Percentiles rank a stretch among this genome's conserved stretches.
These are phyloP conservation scores for Botrylloides violaceus DNA, from an alignment of 23 tunicate genomes.

Conservation along the genomic window DNA sequence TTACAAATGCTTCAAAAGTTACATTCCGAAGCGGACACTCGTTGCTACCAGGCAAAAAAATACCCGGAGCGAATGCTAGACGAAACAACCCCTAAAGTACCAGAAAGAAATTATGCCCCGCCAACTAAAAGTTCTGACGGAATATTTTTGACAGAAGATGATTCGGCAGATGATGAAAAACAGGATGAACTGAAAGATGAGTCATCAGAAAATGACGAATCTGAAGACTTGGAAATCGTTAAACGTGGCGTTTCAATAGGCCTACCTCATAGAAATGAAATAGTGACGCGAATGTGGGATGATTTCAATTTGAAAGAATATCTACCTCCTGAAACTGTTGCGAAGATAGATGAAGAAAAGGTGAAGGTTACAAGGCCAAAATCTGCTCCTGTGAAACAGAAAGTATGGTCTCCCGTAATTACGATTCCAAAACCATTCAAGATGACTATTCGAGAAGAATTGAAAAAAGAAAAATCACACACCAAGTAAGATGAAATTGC, in stretches of 20 bases:
- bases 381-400: slow-evolving; percentile 44
- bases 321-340: not conserved
- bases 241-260: not conserved
- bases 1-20: slow-evolving; percentile 39
- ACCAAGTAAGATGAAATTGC: slow-evolving; percentile 10
- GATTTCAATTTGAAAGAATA: slow-evolving; percentile 48
- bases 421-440: slow-evolving; percentile 82
- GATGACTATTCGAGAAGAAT: slow-evolving; percentile 87
- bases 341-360: not conserved
- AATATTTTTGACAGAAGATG: slow-evolving; percentile 5
- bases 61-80: not conserved
- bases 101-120: slow-evolving; percentile 11
- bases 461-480: slow-evolving; percentile 34
- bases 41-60: slow-evolving; percentile 24
- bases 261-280: not conserved
- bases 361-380: slow-evolving; percentile 23
- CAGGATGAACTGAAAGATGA: slow-evolving; percentile 20
- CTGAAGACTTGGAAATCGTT: not conserved
- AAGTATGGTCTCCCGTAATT: slow-evolving; percentile 59
- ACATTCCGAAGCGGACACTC: slow-evolving; percentile 18
- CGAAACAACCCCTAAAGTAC: not conserved
- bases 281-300: slow-evolving; percentile 62
- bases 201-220: not conserved
- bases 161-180: slow-evolving; percentile 8
- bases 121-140: slow-evolving; percentile 14